phyloP scores from a whole-genome alignment of 2,888 invertebrate species.

The Miltochrista miniata region DNA sequence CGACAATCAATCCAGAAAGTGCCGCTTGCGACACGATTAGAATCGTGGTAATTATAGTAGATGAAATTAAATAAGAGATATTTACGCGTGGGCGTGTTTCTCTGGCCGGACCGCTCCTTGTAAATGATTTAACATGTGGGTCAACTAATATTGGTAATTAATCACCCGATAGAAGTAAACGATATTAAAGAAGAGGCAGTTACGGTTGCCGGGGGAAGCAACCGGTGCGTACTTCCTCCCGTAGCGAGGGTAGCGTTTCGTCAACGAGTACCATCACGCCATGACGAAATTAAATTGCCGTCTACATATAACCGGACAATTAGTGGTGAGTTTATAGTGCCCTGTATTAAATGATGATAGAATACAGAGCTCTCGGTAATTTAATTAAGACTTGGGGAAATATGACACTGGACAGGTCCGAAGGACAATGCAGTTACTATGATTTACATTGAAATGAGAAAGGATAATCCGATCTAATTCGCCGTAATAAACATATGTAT shows the following conservation, averaged over 20 bases:
- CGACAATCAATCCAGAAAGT: constrained; percentile 64
- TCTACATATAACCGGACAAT: constrained; percentile 55
- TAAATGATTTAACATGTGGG: constrained; percentile 60
- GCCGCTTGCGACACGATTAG: constrained; percentile 54
- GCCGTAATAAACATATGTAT: constrained; percentile 25
- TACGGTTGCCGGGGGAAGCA: constrained; percentile 51
- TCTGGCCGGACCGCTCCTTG: constrained; percentile 26
- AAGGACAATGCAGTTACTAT: constrained; percentile 53
- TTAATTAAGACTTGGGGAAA: constrained; percentile 54
- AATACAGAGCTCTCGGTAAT: constrained; percentile 43
- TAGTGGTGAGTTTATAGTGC: constrained; percentile 55
- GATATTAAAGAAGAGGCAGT: constrained; percentile 39
- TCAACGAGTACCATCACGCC: constrained; percentile 25
- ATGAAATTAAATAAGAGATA: constrained; percentile 46
- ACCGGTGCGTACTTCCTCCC: constrained; percentile 59
- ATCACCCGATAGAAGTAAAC: constrained; percentile 54
- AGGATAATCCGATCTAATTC: constrained; percentile 44
- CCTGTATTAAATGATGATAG: constrained; percentile 45
- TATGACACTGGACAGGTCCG: constrained; percentile 44
- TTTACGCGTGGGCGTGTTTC: constrained; percentile 23
- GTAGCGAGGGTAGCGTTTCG: constrained; percentile 41
- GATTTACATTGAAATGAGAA: constrained; percentile 54
- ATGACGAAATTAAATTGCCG: constrained; percentile 61
- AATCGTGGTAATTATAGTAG: constrained; percentile 41
- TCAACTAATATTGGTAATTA: constrained; percentile 54